Evolutionary conservation across 2,888 invertebrate species (phyloP).

Genomic region (Drosophila mimetica): DNA sequence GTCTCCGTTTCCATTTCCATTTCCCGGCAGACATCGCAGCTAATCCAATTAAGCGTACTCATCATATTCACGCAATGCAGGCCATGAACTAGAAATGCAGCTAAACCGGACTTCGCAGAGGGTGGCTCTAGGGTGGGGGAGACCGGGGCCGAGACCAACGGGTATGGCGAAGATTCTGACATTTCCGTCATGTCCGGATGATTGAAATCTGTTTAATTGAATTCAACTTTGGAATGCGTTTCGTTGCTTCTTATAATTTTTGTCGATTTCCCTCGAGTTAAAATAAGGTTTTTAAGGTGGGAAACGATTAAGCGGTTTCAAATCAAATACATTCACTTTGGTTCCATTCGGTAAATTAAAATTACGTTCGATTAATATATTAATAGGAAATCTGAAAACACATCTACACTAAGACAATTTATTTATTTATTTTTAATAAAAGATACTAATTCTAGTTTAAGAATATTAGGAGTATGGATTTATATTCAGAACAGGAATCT

Average conservation of each 20-base stretch:
- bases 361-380: too few relatives aligned
- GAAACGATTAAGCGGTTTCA: too few relatives aligned
- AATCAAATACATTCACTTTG: too few relatives aligned
- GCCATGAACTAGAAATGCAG: slow-evolving; percentile 70
- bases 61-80: slow-evolving; percentile 72
- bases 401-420: too few relatives aligned
- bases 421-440: too few relatives aligned
- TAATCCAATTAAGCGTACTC: slow-evolving; percentile 77
- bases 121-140: slow-evolving; percentile 11
- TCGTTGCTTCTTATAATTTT: background rate
- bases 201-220: slow-evolving; percentile 67
- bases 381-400: too few relatives aligned
- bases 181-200: slow-evolving; percentile 70
- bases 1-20: slow-evolving; percentile 40
- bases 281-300: background rate
- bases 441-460: too few relatives aligned
- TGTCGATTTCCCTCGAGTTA: background rate
- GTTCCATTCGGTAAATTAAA: too few relatives aligned
- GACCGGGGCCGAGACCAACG: background rate
- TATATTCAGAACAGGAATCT: too few relatives aligned
- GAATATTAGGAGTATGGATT: too few relatives aligned
- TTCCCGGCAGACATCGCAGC: slow-evolving; percentile 54
- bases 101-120: slow-evolving; percentile 19
- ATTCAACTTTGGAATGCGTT: slow-evolving; percentile 38
- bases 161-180: slow-evolving; percentile 50